A percentile compares a stretch with the other conserved stretches of the same genome.
Conservation (phyloP, 30 jellyfish, hydroid and myxozoan species). For the Cassiopea andromeda region DNA sequence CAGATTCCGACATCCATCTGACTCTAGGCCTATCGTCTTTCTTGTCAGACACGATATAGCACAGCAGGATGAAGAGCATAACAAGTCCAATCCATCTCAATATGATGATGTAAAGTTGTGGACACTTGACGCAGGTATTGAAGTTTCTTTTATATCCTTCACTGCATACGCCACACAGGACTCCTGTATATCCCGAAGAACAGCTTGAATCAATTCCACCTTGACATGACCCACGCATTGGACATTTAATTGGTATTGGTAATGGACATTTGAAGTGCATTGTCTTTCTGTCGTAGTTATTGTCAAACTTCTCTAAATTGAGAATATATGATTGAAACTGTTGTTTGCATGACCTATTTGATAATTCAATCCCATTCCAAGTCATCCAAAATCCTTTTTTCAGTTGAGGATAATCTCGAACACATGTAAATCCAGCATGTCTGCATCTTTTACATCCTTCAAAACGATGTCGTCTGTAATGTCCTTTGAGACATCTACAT, state of each 20-base stretch:
- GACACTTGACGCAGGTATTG: constrained; percentile 42
- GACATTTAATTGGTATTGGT: constrained; percentile 52
- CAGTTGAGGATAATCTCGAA: constrained; percentile 10
- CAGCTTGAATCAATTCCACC: constrained; percentile 52
- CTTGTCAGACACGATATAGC: constrained; percentile 28
- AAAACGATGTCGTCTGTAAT: constrained; percentile 25
- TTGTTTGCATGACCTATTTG: background rate
- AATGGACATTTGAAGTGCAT: background rate
- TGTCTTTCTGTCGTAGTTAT: constrained; percentile 8
- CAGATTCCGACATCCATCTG: background rate
- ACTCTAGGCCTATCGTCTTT: background rate
- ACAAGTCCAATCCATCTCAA: constrained; percentile 18
- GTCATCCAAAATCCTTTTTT: constrained; percentile 43
- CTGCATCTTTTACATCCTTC: constrained; percentile 29
- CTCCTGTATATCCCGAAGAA: constrained; percentile 41
- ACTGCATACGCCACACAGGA: constrained; percentile 50
- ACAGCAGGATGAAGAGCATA: constrained; percentile 14
- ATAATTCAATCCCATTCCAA: background rate
- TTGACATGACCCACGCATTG: constrained; percentile 36
- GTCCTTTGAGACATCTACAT: constrained; percentile 36
- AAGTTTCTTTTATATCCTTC: constrained; percentile 14
- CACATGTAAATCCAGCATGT: constrained; percentile 17
- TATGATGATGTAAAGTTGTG: background rate
- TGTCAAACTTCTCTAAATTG: constrained; percentile 8
- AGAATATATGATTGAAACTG: constrained; percentile 3